Base-by-base conservation (phyloP, 2,888 invertebrate species). In the Cosmia pyralina region DNA sequence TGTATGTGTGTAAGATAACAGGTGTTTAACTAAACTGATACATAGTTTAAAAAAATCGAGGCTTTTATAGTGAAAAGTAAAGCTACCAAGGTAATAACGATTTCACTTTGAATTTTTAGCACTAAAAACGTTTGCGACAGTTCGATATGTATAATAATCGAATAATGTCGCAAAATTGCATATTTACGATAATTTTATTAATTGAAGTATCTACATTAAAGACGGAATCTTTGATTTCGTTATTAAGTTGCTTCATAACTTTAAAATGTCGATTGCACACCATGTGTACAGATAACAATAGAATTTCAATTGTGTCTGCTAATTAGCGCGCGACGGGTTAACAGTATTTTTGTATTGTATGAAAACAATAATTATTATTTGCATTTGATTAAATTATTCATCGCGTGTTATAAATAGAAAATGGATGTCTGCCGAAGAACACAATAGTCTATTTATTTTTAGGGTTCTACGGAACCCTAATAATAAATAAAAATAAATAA, bases 1-100 rank as follows among this genome's bases (percentile, higher is more conserved):
- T 41, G 17, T 34, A 44, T 57, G 63, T 77, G 66, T 5, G 46
- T 63, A 55, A 62, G 64, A 38, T 38, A 65, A 79, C 69, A 78
- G 52, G 50, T 44, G 41, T 62, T 55, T 41, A 5, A 75, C 74
- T 44, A 73, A 83, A 81, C 86, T 85, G 85, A 82, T 86, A 77
- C 65, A 72, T 68, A 46, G 34, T 62, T 55, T 48, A 1, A 77
- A 85, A 80, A 69, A 72, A 74, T 38, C 53, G 22, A 22, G 48
- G 60, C 68, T 83, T 84, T 60, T 85, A 84, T 84, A 84, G 60
- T 66, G 13, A 63, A 74, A 83, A 70, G 58, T 68, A 81, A 66
- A 73, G 53, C 66, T 50, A 63, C 81, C 84, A 82, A 81, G 81
- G 81, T 71, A 74, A 79, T 63, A 65, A 34, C 53, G 84, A 76